These are phyloP conservation scores for Globodera ellingtonae DNA, from an alignment of 1,140 invertebrate species.

Conservation along the genomic window DNA sequence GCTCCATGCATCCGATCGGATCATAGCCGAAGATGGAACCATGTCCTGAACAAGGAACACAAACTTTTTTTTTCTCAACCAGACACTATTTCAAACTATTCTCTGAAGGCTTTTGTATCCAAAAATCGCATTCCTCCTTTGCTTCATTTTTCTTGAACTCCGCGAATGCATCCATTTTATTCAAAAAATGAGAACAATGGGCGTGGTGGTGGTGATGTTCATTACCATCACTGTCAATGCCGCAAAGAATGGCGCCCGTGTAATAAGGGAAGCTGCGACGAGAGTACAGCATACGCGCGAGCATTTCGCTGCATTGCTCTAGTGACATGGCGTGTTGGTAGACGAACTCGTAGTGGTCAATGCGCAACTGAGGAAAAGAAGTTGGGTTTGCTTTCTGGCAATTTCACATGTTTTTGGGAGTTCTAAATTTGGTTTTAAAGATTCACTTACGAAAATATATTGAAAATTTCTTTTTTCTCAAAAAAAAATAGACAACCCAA, in stretches of 20 bases:
- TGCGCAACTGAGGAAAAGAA: conserved; percentile 49
- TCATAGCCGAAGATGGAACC: conserved; percentile 93
- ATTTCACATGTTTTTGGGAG: too few relatives aligned
- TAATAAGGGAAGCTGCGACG: conserved; percentile 99
- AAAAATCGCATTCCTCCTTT: too few relatives aligned
- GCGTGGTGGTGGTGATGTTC: too few relatives aligned
- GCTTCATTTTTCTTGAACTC: too few relatives aligned
- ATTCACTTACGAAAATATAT: conserved; percentile 13
- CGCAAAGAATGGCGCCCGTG: conserved; percentile 89
- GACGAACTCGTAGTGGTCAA: conserved; percentile 79
- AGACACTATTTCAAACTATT: too few relatives aligned
- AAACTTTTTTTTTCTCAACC: too few relatives aligned
- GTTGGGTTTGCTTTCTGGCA: too few relatives aligned
- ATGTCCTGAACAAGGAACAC: conserved; percentile 72
- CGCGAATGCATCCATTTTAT: too few relatives aligned
- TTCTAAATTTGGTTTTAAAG: too few relatives aligned
- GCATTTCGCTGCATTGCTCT: conserved; percentile 86
- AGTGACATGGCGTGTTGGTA: conserved; percentile 91
- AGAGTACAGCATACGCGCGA: conserved; percentile 92
- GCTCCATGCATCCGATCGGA: conserved; percentile 90
- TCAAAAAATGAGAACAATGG: too few relatives aligned
- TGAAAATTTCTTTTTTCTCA: conserved; percentile 21
- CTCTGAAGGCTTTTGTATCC: too few relatives aligned
- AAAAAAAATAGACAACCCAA: background rate
- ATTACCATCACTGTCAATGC: conserved; percentile 69